phyloP scores from a whole-genome alignment of 2,113 vertebrate genomes.

The Myotis lucifugus region DNA sequence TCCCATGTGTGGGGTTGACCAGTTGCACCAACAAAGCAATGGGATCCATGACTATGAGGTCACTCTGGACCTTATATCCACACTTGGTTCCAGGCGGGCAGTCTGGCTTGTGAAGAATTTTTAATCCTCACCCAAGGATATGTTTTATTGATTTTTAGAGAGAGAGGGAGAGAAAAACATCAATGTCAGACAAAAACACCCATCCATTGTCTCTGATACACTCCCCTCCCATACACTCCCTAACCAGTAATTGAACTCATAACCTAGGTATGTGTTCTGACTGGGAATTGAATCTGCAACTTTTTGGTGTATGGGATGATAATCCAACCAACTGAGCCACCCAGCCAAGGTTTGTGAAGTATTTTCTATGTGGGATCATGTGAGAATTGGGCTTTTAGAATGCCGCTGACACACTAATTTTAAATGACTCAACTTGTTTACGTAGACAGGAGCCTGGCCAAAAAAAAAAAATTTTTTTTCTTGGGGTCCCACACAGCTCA shows the following conservation, averaged over 20 bases:
- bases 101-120: neutral
- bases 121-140: neutral
- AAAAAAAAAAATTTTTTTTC: neutral
- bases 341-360: neutral
- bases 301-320: neutral
- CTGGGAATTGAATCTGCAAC: neutral
- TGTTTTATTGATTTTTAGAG: neutral
- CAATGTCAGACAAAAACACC: neutral
- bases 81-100: neutral
- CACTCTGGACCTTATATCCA: neutral
- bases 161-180: neutral
- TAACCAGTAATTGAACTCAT: neutral
- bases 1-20: neutral
- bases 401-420: constrained; percentile 57
- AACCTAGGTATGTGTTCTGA: neutral
- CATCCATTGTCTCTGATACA: neutral
- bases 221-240: neutral
- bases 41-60: neutral
- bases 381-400: constrained; percentile 23
- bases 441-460: constrained; percentile 57
- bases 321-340: neutral
- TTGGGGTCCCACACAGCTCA: neutral
- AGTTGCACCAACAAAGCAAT: neutral
- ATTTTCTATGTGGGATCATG: constrained; percentile 45
- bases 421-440: constrained; percentile 70